Evolutionary conservation across 1,140 invertebrate genomes (phyloP).

Genomic region (Lasaia peninsularis): DNA sequence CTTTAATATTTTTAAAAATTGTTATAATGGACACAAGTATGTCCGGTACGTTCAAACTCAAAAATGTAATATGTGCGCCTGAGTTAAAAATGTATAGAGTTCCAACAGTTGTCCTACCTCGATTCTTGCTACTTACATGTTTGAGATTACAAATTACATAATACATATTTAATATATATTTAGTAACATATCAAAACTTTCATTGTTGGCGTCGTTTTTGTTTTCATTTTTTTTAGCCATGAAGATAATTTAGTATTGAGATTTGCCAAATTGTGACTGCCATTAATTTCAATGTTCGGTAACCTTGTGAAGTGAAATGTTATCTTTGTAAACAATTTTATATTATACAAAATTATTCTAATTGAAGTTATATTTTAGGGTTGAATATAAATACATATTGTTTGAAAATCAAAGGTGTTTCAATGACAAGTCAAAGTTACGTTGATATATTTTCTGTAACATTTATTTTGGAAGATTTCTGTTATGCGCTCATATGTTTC

Average conservation of each 20-base stretch:
- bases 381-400: slow-evolving; percentile 70
- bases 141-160: too few relatives aligned
- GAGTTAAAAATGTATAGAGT: too few relatives aligned
- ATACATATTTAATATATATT: neutral
- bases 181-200: slow-evolving; percentile 22
- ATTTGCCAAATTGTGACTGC: slow-evolving; percentile 61
- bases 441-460: slow-evolving; percentile 51
- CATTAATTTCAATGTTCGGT: slow-evolving; percentile 49
- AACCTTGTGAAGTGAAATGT: slow-evolving; percentile 36
- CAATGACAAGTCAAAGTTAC: slow-evolving; percentile 36
- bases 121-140: too few relatives aligned
- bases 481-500: slow-evolving; percentile 40
- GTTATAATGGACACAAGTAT: too few relatives aligned
- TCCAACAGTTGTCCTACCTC: too few relatives aligned
- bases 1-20: too few relatives aligned
- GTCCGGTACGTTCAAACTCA: too few relatives aligned
- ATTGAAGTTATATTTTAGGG: slow-evolving; percentile 66
- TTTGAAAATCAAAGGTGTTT: slow-evolving; percentile 46
- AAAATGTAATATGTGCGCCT: too few relatives aligned
- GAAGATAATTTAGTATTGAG: too few relatives aligned
- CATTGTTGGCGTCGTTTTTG: slow-evolving; percentile 9
- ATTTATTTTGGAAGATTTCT: slow-evolving; percentile 75
- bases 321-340: slow-evolving; percentile 47
- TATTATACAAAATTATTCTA: slow-evolving; percentile 46
- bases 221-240: slow-evolving; percentile 18